Percentiles rank a stretch among this genome's conserved stretches.
Conservation (phyloP, 1,140 invertebrate genomes). For the Drosophila rufa region DNA sequence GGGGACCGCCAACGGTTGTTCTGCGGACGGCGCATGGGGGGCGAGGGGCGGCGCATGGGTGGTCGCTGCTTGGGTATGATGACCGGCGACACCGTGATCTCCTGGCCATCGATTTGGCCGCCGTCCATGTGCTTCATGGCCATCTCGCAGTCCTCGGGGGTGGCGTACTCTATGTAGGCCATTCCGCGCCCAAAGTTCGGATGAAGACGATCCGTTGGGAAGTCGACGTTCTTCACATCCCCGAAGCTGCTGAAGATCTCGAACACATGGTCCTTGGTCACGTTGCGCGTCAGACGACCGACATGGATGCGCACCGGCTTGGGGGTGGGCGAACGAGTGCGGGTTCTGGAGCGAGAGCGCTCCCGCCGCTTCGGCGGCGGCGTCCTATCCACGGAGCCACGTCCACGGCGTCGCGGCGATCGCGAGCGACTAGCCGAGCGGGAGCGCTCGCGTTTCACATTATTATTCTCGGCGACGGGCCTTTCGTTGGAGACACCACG, state of each 20-base stretch:
- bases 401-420: slow-evolving; percentile 72
- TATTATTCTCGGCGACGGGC: slow-evolving; percentile 50
- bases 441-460: slow-evolving; percentile 67
- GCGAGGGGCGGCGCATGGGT: slow-evolving; percentile 88
- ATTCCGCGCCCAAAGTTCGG: slow-evolving; percentile 94
- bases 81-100: slow-evolving; percentile 96
- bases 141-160: slow-evolving; percentile 97
- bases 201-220: slow-evolving; percentile 94
- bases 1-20: slow-evolving; percentile 89
- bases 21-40: slow-evolving; percentile 87
- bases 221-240: slow-evolving; percentile 94
- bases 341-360: slow-evolving; percentile 89
- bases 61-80: slow-evolving; percentile 91
- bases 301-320: slow-evolving; percentile 96
- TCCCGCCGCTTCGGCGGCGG: slow-evolving; percentile 68
- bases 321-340: slow-evolving; percentile 93
- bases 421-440: slow-evolving; percentile 70
- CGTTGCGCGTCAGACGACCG: slow-evolving; percentile 95
- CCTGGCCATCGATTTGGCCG: slow-evolving; percentile 96
- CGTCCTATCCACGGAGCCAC: slow-evolving; percentile 76
- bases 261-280: slow-evolving; percentile 95
- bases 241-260: slow-evolving; percentile 99
- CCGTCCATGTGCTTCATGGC: slow-evolving; percentile 99
- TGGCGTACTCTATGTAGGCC: slow-evolving; percentile 98
- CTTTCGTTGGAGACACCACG: slow-evolving; percentile 52